Evolutionary conservation across 2,797 vertebrate genomes (phyloP).

Genomic region (Sorex maritimensis): DNA sequence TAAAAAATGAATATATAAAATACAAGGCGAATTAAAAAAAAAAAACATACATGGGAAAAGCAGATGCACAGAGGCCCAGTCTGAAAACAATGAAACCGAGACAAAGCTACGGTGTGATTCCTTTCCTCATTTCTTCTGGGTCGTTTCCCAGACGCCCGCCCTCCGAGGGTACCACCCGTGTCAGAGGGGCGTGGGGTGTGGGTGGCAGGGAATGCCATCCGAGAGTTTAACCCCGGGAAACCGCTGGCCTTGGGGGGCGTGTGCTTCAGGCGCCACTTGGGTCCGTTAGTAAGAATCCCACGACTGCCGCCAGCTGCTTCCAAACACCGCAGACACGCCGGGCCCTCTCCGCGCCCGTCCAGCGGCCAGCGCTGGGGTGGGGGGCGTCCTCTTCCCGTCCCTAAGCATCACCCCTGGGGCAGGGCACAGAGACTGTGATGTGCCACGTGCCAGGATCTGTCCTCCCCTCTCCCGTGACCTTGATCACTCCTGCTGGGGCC

Average conservation of each 20-base stretch:
- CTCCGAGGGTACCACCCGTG: neutral
- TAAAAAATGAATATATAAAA: no score
- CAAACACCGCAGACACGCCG: neutral
- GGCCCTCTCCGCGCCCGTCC: neutral
- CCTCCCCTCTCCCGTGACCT: no score
- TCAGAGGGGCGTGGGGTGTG: neutral
- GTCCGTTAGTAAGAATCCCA: neutral
- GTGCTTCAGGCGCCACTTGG: neutral
- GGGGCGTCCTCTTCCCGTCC: neutral
- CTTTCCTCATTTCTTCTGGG: neutral
- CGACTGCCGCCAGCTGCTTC: neutral
- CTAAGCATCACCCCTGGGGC: neutral
- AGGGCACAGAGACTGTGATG: no score
- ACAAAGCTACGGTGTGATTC: neutral
- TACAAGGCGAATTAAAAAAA: no score
- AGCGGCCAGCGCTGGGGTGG: neutral
- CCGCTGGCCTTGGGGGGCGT: neutral
- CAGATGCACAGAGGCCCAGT: no score
- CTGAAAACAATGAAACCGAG: no score
- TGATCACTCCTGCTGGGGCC: no score
- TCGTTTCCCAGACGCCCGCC: constrained; percentile 51
- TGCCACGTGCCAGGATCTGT: no score
- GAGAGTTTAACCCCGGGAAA: constrained; percentile 46
- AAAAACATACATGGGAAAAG: no score
- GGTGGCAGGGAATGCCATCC: neutral